phyloP scores from a whole-genome alignment of 1,140 invertebrate genomes.

The Drosophila kohkoa region DNA sequence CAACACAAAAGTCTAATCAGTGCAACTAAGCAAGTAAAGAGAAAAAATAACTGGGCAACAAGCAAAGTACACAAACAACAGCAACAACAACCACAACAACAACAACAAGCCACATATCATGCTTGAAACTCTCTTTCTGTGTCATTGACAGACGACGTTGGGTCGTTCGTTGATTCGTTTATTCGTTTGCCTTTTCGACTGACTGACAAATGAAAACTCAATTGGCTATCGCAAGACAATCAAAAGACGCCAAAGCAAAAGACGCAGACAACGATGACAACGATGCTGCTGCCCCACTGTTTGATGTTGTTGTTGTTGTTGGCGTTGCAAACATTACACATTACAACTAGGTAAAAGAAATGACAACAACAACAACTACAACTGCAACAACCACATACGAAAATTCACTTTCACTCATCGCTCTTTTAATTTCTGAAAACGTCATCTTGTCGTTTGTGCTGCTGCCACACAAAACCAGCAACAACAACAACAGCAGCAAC shows the following conservation, averaged over 20 bases:
- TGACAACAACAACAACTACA: slow-evolving; percentile 64
- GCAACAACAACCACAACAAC: slow-evolving; percentile 37
- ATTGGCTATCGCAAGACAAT: slow-evolving; percentile 81
- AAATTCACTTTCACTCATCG: slow-evolving; percentile 83
- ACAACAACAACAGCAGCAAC: slow-evolving; percentile 42
- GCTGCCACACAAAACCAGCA: slow-evolving; percentile 59
- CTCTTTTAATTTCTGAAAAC: slow-evolving; percentile 76
- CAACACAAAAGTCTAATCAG: slow-evolving; percentile 79
- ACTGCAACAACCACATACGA: slow-evolving; percentile 54
- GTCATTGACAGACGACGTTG: slow-evolving; percentile 77
- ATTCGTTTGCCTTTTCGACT: slow-evolving; percentile 55
- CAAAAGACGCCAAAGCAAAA: slow-evolving; percentile 66
- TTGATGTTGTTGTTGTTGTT: slow-evolving; percentile 35
- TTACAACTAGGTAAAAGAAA: slow-evolving; percentile 73
- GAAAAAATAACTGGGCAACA: slow-evolving; percentile 45
- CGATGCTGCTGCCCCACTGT: slow-evolving; percentile 34
- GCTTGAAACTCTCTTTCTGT: slow-evolving; percentile 79
- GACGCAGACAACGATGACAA: slow-evolving; percentile 49
- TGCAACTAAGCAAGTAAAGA: slow-evolving; percentile 55
- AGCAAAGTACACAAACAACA: slow-evolving; percentile 51
- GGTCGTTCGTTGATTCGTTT: slow-evolving; percentile 53
- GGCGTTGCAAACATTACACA: slow-evolving; percentile 78
- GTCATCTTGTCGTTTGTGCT: slow-evolving; percentile 69
- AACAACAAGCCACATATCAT: slow-evolving; percentile 75
- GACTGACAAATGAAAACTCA: slow-evolving; percentile 83